Evolutionary conservation across 2,888 invertebrate species (phyloP).

Genomic region (Pilophorus perplexus): DNA sequence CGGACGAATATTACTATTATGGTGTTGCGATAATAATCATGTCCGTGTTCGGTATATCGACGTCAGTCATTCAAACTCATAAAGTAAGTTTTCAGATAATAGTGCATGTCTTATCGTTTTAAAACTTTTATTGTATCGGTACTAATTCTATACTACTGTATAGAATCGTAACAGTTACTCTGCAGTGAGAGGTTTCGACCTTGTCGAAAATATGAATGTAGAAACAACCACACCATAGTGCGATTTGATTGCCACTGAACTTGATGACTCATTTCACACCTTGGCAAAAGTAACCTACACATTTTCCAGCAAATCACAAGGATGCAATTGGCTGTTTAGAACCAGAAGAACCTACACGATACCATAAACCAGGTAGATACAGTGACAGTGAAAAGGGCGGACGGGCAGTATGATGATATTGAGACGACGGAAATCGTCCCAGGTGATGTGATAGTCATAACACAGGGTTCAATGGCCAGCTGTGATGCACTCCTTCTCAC

Average conservation of each 20-base stretch:
- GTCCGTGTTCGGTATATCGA: constrained; percentile 72
- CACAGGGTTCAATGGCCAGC: constrained; percentile 72
- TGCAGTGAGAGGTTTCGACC: too few species aligned
- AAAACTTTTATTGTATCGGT: too few species aligned
- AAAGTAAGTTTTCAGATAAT: constrained; percentile 64
- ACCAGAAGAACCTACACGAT: constrained; percentile 54
- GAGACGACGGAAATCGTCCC: constrained; percentile 72
- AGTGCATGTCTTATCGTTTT: too few species aligned
- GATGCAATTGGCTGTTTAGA: constrained; percentile 53
- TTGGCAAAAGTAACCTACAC: too few species aligned
- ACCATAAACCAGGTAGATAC: constrained; percentile 55
- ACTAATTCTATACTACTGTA: too few species aligned
- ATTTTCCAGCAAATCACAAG: too few species aligned
- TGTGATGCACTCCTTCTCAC: constrained; percentile 83
- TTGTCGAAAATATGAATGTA: too few species aligned
- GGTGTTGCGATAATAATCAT: constrained; percentile 79
- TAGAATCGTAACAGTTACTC: too few species aligned
- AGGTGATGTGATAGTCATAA: constrained; percentile 77
- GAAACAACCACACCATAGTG: too few species aligned
- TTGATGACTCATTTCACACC: too few species aligned
- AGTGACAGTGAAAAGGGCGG: constrained; percentile 56
- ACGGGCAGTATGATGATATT: constrained; percentile 54
- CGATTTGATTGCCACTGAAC: too few species aligned
- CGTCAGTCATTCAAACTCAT: constrained; percentile 75
- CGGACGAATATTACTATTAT: constrained; percentile 82